These are phyloP conservation scores for Seira ritae DNA, from an alignment of 2,888 invertebrate species.

Conservation along the genomic window DNA sequence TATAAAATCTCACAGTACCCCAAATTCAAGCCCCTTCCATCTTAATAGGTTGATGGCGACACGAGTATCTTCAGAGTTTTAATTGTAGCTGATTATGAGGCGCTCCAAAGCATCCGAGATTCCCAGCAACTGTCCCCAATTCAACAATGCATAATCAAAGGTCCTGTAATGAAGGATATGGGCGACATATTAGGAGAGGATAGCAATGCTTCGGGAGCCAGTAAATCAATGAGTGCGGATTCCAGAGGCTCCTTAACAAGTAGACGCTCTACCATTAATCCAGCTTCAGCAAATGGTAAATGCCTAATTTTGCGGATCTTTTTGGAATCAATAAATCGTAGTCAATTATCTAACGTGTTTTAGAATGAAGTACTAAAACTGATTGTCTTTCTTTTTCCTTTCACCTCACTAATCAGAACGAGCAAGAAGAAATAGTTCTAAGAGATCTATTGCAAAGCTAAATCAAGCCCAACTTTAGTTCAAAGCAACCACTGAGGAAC, in stretches of 20 bases:
- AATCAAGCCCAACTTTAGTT: background rate
- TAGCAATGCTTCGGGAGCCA: background rate
- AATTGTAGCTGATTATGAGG: constrained; percentile 61
- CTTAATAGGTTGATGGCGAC: constrained; percentile 44
- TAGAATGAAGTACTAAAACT: too few relatives aligned
- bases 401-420: too few relatives aligned
- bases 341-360: too few relatives aligned
- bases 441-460: background rate
- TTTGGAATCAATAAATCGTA: too few relatives aligned
- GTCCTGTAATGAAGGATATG: constrained; percentile 59
- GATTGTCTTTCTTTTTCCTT: too few relatives aligned
- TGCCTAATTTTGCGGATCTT: background rate
- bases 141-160: constrained; percentile 45
- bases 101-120: constrained; percentile 45
- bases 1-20: background rate
- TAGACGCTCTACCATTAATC: constrained; percentile 36
- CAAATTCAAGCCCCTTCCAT: background rate
- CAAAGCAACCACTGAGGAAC: too few relatives aligned
- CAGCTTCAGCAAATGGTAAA: constrained; percentile 26
- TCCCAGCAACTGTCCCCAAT: constrained; percentile 31
- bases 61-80: constrained; percentile 52
- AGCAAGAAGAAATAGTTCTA: background rate
- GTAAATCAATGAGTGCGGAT: background rate
- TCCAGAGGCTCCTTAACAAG: constrained; percentile 22
- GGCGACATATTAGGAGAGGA: constrained; percentile 46